Percentiles rank a stretch among this genome's conserved stretches.
Evolutionary conservation across 2,797 vertebrate species (phyloP).

Genomic region (Enteromius treurensis): DNA sequence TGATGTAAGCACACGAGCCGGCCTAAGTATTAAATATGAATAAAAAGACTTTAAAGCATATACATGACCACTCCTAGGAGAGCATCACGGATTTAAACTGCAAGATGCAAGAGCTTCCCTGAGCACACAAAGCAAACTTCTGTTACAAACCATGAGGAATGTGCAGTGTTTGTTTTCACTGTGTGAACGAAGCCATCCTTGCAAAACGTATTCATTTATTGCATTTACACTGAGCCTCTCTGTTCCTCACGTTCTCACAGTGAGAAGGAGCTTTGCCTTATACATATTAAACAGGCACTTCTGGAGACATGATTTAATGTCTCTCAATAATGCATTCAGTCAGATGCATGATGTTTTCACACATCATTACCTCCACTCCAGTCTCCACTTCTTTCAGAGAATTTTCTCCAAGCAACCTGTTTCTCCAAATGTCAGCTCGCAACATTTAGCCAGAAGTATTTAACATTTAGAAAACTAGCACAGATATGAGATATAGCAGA

Average conservation of each 20-base stretch:
- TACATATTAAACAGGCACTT: conserved; percentile 71
- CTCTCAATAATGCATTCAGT: conserved; percentile 77
- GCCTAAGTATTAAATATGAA: conserved; percentile 44
- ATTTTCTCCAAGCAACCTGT: conserved; percentile 45
- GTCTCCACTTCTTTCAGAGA: conserved; percentile 62
- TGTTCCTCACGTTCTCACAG: conserved; percentile 25
- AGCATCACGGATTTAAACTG: neutral
- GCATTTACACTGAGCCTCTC: conserved; percentile 36
- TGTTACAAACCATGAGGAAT: neutral
- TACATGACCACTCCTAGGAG: neutral
- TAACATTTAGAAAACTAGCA: conserved; percentile 66
- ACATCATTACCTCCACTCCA: conserved; percentile 70
- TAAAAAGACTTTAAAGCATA: conserved; percentile 22
- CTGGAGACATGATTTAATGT: conserved; percentile 69
- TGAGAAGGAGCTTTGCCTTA: conserved; percentile 58
- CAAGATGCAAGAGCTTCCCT: neutral
- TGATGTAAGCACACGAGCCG: conserved; percentile 4
- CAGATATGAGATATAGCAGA: conserved; percentile 50
- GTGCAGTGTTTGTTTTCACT: conserved; percentile 19
- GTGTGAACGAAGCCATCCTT: conserved; percentile 15
- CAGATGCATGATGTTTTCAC: conserved; percentile 68
- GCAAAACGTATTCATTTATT: conserved; percentile 42
- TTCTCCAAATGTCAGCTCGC: conserved; percentile 62
- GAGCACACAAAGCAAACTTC: neutral
- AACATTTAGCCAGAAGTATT: conserved; percentile 67